A percentile compares a stretch with the other conserved stretches of the same genome.
Conservation (phyloP, 2,113 vertebrate species). For the Nibea coibor region DNA sequence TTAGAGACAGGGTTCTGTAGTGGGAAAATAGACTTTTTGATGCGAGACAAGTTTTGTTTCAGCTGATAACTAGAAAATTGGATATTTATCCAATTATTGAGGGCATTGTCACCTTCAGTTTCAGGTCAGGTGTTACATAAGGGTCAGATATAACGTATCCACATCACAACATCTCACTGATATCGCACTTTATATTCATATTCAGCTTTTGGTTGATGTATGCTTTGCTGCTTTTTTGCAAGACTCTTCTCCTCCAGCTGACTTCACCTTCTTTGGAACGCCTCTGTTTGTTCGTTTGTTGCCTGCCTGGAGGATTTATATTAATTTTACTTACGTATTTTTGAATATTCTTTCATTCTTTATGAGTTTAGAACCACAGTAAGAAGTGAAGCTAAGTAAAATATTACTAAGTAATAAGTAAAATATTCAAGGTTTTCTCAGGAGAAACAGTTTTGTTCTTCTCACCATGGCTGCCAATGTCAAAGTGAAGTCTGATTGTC, state of each 20-base stretch:
- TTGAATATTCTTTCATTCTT: too few relatives aligned
- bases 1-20: conserved; percentile 60
- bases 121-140: not conserved
- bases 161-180: not conserved
- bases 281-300: not conserved
- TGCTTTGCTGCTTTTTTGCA: not conserved
- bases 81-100: not conserved
- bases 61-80: conserved; percentile 10
- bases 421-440: conserved; percentile 12
- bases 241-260: not conserved
- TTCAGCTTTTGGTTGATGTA: not conserved
- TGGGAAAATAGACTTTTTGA: conserved; percentile 59
- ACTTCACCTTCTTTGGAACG: not conserved
- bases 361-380: not conserved
- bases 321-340: too few relatives aligned
- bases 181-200: not conserved
- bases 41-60: conserved; percentile 52
- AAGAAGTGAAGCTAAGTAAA: not conserved
- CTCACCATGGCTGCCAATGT: not conserved
- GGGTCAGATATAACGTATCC: not conserved
- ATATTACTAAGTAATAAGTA: not conserved
- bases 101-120: not conserved
- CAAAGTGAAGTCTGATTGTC: conserved; percentile 9
- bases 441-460: conserved; percentile 28
- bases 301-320: not conserved